Base-by-base conservation (phyloP, 2,113 vertebrate species). In the Limnothrissa miodon region DNA sequence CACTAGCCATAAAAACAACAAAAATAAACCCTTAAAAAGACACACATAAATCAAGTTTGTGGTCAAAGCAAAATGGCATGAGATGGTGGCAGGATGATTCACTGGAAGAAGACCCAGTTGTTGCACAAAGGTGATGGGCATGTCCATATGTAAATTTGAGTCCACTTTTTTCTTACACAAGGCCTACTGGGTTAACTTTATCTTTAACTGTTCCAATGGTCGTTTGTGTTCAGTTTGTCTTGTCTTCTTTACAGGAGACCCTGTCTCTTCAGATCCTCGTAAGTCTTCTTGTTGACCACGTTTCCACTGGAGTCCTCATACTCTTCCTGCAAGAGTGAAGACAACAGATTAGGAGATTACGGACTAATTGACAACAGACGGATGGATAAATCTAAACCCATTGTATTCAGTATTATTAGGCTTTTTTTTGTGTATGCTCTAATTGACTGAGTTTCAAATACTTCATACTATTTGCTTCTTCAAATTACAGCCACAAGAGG, bases 231-330 rank as follows among this genome's bases (percentile, higher is more conserved):
- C 19, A 53, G 33, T 6, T 11, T 44, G 51, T 42, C 29, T 0
- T 51, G 19, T 17, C 33, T 33, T 66, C 80, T 70, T 39, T 95
- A 99, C 89, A 99, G 95, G 90, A 99, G 90, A 39, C 98, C 98
- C 80, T 99, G 98, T 79, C 98, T 95, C 91, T 99, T 99, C 93
- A 99, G 90, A 93, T 99, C 98, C 89, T 99, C 98, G 0, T 99
- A 99, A 0, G 98, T 99, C 93, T 99, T 99, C 90, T 99, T 99
- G 89, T 99, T 99, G 84, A 99, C 98, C 86, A 99, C 98, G 0
- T 99, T 99, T 80, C 98, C 98, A 6, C 96, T 99, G 39, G 98
- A 99, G 89, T 99, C 98, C 89, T 99, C 98, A 0, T 99, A 99
- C 82, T 99, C 98, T 89, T 99, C 98, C 98, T 99, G 89, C 21